Percentiles rank a stretch among this genome's conserved stretches.
These are phyloP conservation scores for Porites lutea DNA, from an alignment of 64 coral and sea anemone species.

Conservation along the genomic window DNA sequence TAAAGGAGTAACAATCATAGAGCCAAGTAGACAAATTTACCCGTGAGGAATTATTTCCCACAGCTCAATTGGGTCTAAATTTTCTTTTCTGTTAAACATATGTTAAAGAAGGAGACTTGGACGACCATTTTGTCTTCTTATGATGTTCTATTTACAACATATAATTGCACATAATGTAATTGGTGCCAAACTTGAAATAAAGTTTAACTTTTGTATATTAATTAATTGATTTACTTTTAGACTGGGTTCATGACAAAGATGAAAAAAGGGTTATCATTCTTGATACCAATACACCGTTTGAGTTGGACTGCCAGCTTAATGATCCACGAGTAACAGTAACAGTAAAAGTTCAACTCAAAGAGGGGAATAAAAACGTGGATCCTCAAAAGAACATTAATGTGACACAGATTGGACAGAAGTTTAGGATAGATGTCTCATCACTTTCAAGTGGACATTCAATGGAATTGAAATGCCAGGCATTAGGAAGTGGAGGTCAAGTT, in stretches of 20 bases:
- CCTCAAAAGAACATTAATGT: not conserved
- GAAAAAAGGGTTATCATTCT: rapidly evolving
- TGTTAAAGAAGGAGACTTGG: too few relatives aligned
- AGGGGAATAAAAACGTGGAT: not conserved
- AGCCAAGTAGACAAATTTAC: too few relatives aligned
- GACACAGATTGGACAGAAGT: constrained; percentile 45
- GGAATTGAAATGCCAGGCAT: not conserved
- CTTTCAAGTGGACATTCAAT: not conserved
- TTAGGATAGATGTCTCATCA: constrained; percentile 33
- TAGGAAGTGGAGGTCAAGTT: not conserved
- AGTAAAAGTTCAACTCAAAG: not conserved
- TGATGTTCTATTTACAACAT: too few relatives aligned
- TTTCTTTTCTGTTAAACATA: too few relatives aligned
- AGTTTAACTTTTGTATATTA: too few relatives aligned
- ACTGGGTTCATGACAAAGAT: not conserved
- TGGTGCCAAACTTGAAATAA: too few relatives aligned
- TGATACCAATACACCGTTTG: not conserved
- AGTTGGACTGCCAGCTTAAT: constrained; percentile 55
- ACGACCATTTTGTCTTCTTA: too few relatives aligned
- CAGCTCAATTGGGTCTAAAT: too few relatives aligned
- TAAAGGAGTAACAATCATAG: too few relatives aligned
- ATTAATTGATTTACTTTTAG: constrained; percentile 1
- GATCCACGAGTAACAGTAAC: constrained; percentile 26
- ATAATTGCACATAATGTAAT: too few relatives aligned
- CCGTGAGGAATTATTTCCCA: too few relatives aligned